These are phyloP conservation scores for Rhagonycha lutea DNA, from an alignment of 2,888 invertebrate genomes.

Conservation along the genomic window DNA sequence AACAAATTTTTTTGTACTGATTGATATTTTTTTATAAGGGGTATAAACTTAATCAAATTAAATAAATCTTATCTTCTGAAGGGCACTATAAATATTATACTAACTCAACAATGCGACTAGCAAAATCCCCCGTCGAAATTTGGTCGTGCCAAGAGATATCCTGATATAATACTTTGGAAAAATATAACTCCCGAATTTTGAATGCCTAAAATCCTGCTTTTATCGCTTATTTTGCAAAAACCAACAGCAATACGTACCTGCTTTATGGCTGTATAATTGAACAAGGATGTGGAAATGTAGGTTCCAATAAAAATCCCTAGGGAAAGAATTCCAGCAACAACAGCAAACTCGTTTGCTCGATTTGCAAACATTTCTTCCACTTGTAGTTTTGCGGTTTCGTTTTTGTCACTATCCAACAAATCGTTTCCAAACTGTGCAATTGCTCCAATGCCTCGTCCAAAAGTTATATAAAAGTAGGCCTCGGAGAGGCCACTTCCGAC, in stretches of 20 bases:
- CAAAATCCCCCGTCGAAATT: neutral
- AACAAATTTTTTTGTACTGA: no score
- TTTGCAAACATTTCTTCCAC: neutral
- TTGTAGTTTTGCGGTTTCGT: neutral
- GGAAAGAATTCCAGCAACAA: neutral
- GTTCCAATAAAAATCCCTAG: constrained; percentile 63
- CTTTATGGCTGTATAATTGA: constrained; percentile 72
- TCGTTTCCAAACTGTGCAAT: neutral
- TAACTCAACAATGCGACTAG: constrained; percentile 55
- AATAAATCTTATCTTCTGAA: no score
- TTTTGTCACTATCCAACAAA: neutral
- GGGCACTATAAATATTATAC: neutral
- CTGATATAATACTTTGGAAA: neutral
- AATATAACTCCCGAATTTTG: constrained; percentile 28
- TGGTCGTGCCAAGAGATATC: neutral
- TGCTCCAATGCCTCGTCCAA: neutral
- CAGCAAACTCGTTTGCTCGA: neutral
- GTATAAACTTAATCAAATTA: no score
- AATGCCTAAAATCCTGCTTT: constrained; percentile 58
- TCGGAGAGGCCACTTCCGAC: neutral
- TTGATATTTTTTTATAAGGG: no score
- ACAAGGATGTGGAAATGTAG: constrained; percentile 67
- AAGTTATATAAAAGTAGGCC: neutral
- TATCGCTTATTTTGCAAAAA: neutral
- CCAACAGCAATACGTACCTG: constrained; percentile 57